phyloP scores from a whole-genome alignment of 2,113 vertebrate species.

The Menidia beryllina region DNA sequence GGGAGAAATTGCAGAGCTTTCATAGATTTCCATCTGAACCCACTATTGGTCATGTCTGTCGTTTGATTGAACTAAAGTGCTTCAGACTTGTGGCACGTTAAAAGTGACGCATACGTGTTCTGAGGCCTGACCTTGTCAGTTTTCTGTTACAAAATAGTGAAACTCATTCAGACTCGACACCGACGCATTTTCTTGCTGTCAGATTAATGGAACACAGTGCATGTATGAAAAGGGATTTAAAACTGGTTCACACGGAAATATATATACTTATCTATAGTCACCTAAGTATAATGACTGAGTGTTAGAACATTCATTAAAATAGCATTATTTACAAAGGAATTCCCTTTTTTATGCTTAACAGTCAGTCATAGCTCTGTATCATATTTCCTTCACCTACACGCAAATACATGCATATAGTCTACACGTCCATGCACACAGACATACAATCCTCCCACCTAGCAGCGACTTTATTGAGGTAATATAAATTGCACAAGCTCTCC shows the following conservation, averaged over 20 bases:
- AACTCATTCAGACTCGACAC: neutral
- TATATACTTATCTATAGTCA: neutral
- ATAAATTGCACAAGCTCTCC: slow-evolving; percentile 70
- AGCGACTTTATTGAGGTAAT: slow-evolving; percentile 68
- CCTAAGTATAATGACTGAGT: neutral
- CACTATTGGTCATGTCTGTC: neutral
- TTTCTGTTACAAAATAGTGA: neutral
- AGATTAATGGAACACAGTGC: neutral
- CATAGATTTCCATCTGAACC: neutral
- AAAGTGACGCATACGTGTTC: no score
- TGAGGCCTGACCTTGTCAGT: neutral
- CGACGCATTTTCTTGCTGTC: neutral
- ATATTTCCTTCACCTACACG: slow-evolving; percentile 34
- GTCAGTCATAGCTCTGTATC: slow-evolving; percentile 30
- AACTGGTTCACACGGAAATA: neutral
- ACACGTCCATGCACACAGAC: slow-evolving; percentile 12
- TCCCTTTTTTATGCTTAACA: slow-evolving; percentile 29
- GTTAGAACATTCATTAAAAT: neutral
- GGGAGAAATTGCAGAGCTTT: neutral
- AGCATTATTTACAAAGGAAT: slow-evolving; percentile 11
- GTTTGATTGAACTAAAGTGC: no score
- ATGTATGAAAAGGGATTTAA: neutral
- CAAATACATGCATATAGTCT: slow-evolving; percentile 17
- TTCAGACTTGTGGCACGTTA: no score
- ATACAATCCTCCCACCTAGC: slow-evolving; percentile 40